A percentile compares a stretch with the other conserved stretches of the same genome.
phyloP scores from a whole-genome alignment of 2,113 vertebrate genomes.

The Rynchops niger region DNA sequence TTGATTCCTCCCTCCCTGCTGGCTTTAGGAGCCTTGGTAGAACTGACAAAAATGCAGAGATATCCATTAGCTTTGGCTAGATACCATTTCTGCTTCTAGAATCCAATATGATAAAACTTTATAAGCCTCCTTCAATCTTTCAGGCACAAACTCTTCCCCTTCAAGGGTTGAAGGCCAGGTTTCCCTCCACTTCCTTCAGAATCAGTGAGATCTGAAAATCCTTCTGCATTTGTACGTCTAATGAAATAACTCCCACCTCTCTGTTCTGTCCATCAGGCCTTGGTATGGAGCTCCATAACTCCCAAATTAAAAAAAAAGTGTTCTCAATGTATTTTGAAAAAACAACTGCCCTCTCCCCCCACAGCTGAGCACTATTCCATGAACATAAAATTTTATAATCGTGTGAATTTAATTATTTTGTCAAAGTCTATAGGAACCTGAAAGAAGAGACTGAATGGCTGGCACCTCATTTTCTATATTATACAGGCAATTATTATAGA shows the following conservation, averaged over 20 bases:
- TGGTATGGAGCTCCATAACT: background rate
- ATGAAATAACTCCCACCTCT: fast-evolving
- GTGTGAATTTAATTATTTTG: background rate
- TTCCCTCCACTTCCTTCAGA: background rate
- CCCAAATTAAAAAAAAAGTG: background rate
- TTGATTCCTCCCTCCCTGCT: background rate
- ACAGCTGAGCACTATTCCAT: background rate
- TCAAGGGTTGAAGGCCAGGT: background rate
- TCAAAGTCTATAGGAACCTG: background rate
- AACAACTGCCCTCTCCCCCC: too few species aligned
- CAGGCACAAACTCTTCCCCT: background rate
- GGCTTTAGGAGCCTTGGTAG: background rate
- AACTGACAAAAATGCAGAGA: background rate
- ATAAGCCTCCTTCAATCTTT: background rate
- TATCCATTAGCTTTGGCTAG: background rate
- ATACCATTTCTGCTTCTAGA: background rate
- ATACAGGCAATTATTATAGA: background rate
- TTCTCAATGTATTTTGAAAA: background rate
- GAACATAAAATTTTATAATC: background rate
- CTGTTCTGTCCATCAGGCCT: background rate
- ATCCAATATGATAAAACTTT: background rate
- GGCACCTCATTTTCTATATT: background rate
- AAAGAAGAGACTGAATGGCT: background rate
- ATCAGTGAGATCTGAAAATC: background rate
- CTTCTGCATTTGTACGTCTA: background rate